Percentiles rank a stretch among this genome's conserved stretches.
Conservation (phyloP, 2,797 vertebrate species). For the Peromyscus attwateri region DNA sequence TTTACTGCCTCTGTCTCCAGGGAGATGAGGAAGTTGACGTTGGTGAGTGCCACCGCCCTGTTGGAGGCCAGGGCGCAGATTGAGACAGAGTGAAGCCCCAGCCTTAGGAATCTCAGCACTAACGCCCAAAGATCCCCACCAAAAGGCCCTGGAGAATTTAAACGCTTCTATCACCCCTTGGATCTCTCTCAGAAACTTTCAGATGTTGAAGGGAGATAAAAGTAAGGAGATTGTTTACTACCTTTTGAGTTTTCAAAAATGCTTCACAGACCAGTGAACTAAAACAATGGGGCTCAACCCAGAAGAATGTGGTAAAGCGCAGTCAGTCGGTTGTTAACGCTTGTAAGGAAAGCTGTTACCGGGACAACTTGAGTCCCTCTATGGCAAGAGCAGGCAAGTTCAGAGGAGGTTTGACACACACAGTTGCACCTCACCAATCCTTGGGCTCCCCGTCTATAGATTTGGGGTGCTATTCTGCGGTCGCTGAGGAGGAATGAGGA, state of each 20-base stretch:
- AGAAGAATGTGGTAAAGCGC: neutral
- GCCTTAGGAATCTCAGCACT: neutral
- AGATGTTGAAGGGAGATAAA: slow-evolving; percentile 23
- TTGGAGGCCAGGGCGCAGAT: neutral
- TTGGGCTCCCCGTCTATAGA: neutral
- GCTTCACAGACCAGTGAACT: slow-evolving; percentile 72
- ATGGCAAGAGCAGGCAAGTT: neutral
- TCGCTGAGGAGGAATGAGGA: neutral
- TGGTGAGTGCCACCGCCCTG: neutral
- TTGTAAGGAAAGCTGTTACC: neutral
- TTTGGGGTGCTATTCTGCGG: neutral
- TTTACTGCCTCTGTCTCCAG: neutral
- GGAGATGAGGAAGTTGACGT: neutral
- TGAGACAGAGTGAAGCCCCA: neutral
- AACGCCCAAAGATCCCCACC: neutral
- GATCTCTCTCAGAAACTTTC: slow-evolving; percentile 37
- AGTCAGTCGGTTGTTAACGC: neutral
- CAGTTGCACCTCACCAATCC: neutral
- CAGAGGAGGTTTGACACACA: neutral
- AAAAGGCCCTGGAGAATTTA: neutral
- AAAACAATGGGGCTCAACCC: slow-evolving; percentile 66
- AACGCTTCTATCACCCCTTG: neutral
- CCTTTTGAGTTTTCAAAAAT: neutral
- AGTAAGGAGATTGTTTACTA: slow-evolving; percentile 45
- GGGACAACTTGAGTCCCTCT: neutral